Evolutionary conservation across 2,797 vertebrate species (phyloP), one percentile per base, ranked within the genome.

Genomic region (Microctenopoma steveboyesi): DNA sequence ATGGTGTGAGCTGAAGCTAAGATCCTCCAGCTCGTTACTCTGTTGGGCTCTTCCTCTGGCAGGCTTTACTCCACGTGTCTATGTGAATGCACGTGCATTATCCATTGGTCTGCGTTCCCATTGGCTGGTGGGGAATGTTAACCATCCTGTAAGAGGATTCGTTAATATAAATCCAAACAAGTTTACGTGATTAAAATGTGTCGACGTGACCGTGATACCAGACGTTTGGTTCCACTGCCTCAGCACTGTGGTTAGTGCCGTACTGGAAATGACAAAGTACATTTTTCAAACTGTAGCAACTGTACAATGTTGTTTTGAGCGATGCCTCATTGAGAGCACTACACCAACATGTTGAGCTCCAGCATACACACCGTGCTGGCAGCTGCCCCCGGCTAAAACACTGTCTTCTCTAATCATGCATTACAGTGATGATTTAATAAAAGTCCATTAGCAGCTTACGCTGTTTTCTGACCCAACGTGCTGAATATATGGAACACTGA

Each of bases 401-500:
- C 35, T 50, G 22, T 47, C 30, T 40, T 39, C 43, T 57, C 30
- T 18, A 68, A 74, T 28, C 49, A 56, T 65, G 63, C 56, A 55
- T 68, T 76, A 53, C 74, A 76, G 70, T 55, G 75, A 42, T 56
- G 59, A 69, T 47, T 76, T 55, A 45, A 35, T 72, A 79, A 30
- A 76, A 59, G 49, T 57, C 57, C 76, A 62, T 74, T 72, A 85
- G 72, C 58, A 68, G 53, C 67, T 77, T 72, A 69, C 43, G 68
- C 46, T 37, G 39, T 62, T 62, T 71, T 76, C 73, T 80, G 72
- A 63, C 49, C 70, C 11, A 27, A 61, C 75, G 47, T 69, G 57
- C 63, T 84, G 73, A 46, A 64, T 81, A 39, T 78, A 79, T 81
- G 58, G 66, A 68, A 72, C 74, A 80, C 69, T 82, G 73, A 85